Evolutionary conservation across 1,140 invertebrate species (phyloP).

Genomic region (Venturia canescens): DNA sequence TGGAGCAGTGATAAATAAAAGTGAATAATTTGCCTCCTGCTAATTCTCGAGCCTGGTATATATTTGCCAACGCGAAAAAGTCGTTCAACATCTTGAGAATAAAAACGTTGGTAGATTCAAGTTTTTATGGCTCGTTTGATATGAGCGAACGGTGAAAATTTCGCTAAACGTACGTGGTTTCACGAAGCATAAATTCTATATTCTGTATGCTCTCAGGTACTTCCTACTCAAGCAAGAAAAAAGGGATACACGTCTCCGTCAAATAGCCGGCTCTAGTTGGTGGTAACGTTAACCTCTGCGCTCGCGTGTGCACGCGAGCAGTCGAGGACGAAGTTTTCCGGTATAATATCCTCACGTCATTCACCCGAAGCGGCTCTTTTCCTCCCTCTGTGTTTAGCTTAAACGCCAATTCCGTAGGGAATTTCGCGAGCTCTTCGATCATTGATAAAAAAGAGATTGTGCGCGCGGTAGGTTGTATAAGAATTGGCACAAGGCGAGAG

Average conservation of each 20-base stretch:
- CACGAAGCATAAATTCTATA: not conserved
- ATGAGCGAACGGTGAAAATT: not conserved
- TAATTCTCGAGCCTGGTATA: not conserved
- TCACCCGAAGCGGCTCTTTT: slow-evolving; percentile 1
- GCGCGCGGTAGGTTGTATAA: not conserved
- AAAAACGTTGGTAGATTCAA: not conserved
- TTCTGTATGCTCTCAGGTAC: not conserved
- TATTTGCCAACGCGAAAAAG: too few relatives aligned
- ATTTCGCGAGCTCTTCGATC: not conserved
- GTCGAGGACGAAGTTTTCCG: not conserved
- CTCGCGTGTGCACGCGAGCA: slow-evolving; percentile 6
- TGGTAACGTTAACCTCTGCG: not conserved
- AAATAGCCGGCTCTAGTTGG: not conserved
- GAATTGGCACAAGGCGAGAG: not conserved
- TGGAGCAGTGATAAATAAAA: too few relatives aligned
- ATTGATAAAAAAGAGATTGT: not conserved
- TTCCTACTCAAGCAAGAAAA: not conserved
- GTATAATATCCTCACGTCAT: slow-evolving; percentile 20
- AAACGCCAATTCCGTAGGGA: not conserved
- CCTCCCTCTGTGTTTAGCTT: not conserved
- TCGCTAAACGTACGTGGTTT: not conserved
- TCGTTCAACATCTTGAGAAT: too few relatives aligned
- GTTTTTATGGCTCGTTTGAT: not conserved
- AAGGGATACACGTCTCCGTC: not conserved
- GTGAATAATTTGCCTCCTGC: not conserved